Evolutionary conservation across 2,113 vertebrate species (phyloP).

Genomic region (Plestiodon gilberti): DNA sequence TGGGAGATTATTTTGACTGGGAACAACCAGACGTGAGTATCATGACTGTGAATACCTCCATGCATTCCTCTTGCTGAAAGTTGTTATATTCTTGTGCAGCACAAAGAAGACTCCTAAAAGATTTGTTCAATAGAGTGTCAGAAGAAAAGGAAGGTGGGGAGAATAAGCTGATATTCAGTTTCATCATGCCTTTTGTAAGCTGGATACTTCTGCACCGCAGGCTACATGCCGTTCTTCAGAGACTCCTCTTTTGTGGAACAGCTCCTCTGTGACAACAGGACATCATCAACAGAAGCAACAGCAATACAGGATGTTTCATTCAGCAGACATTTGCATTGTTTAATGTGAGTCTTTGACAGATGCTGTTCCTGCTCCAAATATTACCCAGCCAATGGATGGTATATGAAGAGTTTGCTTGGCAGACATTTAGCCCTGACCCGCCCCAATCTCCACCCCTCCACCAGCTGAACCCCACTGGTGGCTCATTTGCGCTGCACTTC

Average conservation of each 20-base stretch:
- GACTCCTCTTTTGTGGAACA: slow-evolving; percentile 56
- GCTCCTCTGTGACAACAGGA: slow-evolving; percentile 6
- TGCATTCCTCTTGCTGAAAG: slow-evolving; percentile 48
- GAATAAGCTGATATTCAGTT: slow-evolving; percentile 56
- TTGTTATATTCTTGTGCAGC: slow-evolving; percentile 53
- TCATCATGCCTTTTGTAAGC: slow-evolving; percentile 53
- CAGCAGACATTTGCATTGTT: neutral
- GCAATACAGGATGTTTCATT: slow-evolving; percentile 23
- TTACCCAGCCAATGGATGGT: neutral
- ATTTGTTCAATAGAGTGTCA: slow-evolving; percentile 38
- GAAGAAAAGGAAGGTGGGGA: slow-evolving; percentile 57
- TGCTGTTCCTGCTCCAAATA: neutral
- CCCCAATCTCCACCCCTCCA: no score
- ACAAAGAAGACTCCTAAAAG: slow-evolving; percentile 51
- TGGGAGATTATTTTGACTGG: slow-evolving; percentile 76
- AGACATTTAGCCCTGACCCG: neutral
- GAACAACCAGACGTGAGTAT: slow-evolving; percentile 71
- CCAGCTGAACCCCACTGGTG: no score
- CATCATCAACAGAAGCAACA: neutral
- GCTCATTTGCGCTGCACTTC: no score
- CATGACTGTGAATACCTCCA: slow-evolving; percentile 59
- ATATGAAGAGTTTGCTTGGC: neutral
- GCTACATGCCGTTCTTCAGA: slow-evolving; percentile 54
- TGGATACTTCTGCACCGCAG: slow-evolving; percentile 34
- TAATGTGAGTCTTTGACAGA: neutral